Percentiles rank a stretch among this genome's conserved stretches.
Conservation (phyloP, 2,113 vertebrate genomes). For the Paratilapia polleni region DNA sequence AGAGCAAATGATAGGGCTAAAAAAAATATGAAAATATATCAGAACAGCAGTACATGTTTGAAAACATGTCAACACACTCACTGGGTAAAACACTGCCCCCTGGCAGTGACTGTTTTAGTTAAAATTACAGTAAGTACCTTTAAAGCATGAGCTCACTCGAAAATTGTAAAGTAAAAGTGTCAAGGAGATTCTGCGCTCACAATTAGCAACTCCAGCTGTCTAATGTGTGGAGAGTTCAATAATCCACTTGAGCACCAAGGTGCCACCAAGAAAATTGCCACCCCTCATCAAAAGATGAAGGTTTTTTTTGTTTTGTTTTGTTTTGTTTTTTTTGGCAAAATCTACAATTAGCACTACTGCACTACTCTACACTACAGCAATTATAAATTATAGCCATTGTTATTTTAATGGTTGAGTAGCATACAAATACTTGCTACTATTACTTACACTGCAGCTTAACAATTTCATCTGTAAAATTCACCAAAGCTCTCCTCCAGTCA, state of each 20-base stretch:
- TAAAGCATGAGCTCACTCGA: not conserved
- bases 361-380: not conserved
- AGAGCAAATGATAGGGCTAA: too few species aligned
- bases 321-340: not conserved
- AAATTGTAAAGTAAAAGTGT: not conserved
- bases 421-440: not conserved
- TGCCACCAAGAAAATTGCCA: not conserved
- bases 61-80: too few species aligned
- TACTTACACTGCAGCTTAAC: not conserved
- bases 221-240: not conserved
- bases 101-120: too few species aligned
- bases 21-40: too few species aligned
- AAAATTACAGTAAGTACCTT: not conserved
- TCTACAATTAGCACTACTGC: too few species aligned
- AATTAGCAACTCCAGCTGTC: not conserved
- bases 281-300: not conserved
- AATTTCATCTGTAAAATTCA: not conserved
- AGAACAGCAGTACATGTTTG: too few species aligned
- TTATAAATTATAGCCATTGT: not conserved
- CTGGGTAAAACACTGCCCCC: too few species aligned
- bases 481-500: not conserved
- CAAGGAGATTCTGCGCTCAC: not conserved
- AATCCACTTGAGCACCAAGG: not conserved
- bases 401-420: not conserved
- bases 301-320: not conserved